phyloP scores from a whole-genome alignment of 2,888 invertebrate genomes.

The Drosophila kuntzei region DNA sequence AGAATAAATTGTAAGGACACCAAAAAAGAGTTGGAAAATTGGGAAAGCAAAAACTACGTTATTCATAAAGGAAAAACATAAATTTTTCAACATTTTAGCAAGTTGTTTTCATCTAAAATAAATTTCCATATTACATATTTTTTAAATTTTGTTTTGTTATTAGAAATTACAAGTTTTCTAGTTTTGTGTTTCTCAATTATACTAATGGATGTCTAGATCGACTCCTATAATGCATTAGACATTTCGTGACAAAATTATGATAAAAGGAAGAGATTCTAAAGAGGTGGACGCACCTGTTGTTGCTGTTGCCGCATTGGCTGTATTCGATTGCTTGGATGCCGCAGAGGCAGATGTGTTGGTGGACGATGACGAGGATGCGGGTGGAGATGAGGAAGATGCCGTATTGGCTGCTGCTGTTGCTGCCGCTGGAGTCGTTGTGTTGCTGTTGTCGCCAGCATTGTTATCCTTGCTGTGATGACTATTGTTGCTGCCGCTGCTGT shows the following conservation, averaged over 20 bases:
- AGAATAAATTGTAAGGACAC: too few relatives aligned
- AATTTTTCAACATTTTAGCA: too few relatives aligned
- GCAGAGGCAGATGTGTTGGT: constrained; percentile 45
- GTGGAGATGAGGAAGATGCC: constrained; percentile 40
- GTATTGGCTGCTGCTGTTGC: constrained; percentile 32
- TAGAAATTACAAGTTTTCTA: too few relatives aligned
- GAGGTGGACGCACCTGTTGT: constrained; percentile 63
- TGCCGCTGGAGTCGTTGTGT: constrained; percentile 36
- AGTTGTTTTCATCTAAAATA: too few relatives aligned
- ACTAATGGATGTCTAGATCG: too few relatives aligned
- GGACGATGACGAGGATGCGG: constrained; percentile 51
- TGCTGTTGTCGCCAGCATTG: constrained; percentile 33
- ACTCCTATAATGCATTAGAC: not conserved
- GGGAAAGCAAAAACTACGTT: too few relatives aligned
- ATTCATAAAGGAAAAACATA: too few relatives aligned
- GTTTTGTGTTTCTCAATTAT: too few relatives aligned
- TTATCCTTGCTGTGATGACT: constrained; percentile 53
- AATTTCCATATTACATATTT: too few relatives aligned
- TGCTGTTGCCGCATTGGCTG: constrained; percentile 52
- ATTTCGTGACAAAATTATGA: not conserved
- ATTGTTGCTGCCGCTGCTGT: constrained; percentile 37
- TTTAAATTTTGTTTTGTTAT: too few relatives aligned
- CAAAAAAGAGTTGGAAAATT: too few relatives aligned
- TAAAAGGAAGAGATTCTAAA: not conserved
- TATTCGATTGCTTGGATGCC: constrained; percentile 54